Percentiles rank a stretch among this genome's conserved stretches.
Evolutionary conservation across 2,888 invertebrate genomes (phyloP).

Genomic region (Meta bourneti): DNA sequence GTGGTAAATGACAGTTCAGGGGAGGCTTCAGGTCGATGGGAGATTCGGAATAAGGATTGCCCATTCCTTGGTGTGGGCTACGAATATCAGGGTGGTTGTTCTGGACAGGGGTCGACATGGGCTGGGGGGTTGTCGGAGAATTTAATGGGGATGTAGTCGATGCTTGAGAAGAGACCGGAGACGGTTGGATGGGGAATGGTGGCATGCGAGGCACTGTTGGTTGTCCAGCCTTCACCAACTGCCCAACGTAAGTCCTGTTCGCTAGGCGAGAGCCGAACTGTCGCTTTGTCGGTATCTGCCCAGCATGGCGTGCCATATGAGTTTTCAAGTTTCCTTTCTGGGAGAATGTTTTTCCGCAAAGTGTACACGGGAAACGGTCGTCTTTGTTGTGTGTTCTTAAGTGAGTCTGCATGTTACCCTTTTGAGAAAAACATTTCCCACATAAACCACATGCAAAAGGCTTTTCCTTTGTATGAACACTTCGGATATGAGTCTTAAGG

Average conservation of each 20-base stretch:
- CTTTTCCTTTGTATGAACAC: slow-evolving; percentile 78
- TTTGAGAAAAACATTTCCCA: slow-evolving; percentile 78
- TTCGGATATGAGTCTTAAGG: slow-evolving; percentile 78
- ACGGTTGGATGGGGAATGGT: slow-evolving; percentile 75
- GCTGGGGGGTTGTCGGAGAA: slow-evolving; percentile 72
- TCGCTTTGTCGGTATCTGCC: slow-evolving; percentile 77
- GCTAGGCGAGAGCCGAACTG: slow-evolving; percentile 76
- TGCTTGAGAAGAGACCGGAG: slow-evolving; percentile 74
- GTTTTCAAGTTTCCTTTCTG: slow-evolving; percentile 79
- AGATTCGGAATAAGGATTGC: slow-evolving; percentile 73
- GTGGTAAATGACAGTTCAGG: slow-evolving; percentile 66
- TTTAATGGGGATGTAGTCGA: slow-evolving; percentile 70
- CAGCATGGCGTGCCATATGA: slow-evolving; percentile 78
- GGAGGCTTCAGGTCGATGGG: slow-evolving; percentile 74
- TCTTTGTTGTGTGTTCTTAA: slow-evolving; percentile 79
- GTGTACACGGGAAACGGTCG: slow-evolving; percentile 78
- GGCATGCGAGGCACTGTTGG: slow-evolving; percentile 73
- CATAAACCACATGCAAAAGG: slow-evolving; percentile 78
- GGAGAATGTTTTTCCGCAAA: slow-evolving; percentile 79
- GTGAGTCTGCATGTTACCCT: slow-evolving; percentile 79
- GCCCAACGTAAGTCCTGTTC: slow-evolving; percentile 68
- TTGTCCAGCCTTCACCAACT: slow-evolving; percentile 63
- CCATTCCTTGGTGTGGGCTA: slow-evolving; percentile 68
- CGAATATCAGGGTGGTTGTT: slow-evolving; percentile 72
- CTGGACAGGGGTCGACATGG: slow-evolving; percentile 50